Evolutionary conservation across 2,797 vertebrate genomes (phyloP).

Genomic region (Podargus strigoides): DNA sequence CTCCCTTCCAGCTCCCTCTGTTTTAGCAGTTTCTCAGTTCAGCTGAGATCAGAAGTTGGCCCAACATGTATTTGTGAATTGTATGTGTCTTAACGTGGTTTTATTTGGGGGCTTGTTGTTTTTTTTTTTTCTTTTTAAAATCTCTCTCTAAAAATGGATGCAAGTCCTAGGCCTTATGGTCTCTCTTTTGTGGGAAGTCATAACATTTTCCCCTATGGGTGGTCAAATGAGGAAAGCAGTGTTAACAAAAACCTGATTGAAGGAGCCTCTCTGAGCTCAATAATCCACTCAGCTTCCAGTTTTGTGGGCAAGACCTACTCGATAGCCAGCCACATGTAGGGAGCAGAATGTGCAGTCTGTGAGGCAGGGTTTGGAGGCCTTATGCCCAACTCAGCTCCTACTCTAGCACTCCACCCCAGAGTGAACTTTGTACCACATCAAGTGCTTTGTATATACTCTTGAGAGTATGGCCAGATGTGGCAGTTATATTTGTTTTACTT

Average conservation of each 20-base stretch:
- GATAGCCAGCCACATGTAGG: background rate
- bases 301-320: background rate
- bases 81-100: background rate
- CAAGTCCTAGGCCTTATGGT: background rate
- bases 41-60: constrained; percentile 13
- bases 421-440: background rate
- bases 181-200: background rate
- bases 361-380: background rate
- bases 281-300: background rate
- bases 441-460: background rate
- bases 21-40: background rate
- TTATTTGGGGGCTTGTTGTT: background rate
- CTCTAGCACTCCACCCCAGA: background rate
- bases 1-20: background rate
- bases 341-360: background rate
- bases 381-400: background rate
- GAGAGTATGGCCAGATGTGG: background rate
- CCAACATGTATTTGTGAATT: background rate
- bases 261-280: background rate
- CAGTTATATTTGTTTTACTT: constrained; percentile 10
- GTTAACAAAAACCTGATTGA: background rate
- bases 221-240: background rate
- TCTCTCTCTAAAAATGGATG: background rate
- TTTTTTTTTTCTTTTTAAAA: background rate
- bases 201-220: background rate